Conservation (phyloP, 2,113 vertebrate species). For the Desmodus rotundus region DNA sequence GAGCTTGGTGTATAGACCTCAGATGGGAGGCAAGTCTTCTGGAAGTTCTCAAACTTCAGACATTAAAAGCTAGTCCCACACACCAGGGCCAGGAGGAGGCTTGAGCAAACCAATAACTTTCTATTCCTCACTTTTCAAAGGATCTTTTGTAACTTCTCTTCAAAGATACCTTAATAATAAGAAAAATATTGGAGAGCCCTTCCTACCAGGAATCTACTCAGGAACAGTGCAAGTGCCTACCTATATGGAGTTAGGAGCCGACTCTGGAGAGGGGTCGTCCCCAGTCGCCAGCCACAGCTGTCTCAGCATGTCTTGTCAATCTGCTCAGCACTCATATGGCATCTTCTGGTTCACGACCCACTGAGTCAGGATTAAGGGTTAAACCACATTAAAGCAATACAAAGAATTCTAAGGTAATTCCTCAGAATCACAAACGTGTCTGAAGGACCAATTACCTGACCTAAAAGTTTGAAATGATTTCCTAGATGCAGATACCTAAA, state of each 20-base stretch:
- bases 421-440: background rate
- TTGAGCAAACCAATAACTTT: background rate
- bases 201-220: background rate
- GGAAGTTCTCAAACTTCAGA: constrained; percentile 8
- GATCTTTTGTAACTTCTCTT: background rate
- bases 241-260: background rate
- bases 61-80: background rate
- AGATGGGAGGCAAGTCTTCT: background rate
- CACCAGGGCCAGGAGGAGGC: background rate
- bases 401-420: background rate
- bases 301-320: background rate
- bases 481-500: background rate
- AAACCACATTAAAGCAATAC: background rate
- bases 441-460: background rate
- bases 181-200: background rate
- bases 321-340: background rate
- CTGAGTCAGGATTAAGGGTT: background rate
- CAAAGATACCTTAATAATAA: background rate
- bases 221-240: background rate
- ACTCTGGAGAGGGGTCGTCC: background rate
- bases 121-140: background rate
- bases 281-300: background rate
- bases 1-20: background rate
- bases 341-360: background rate
- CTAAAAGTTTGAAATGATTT: background rate